A percentile compares a stretch with the other conserved stretches of the same genome.
phyloP scores from a whole-genome alignment of 2,113 vertebrate genomes.

The Plecotus auritus region DNA sequence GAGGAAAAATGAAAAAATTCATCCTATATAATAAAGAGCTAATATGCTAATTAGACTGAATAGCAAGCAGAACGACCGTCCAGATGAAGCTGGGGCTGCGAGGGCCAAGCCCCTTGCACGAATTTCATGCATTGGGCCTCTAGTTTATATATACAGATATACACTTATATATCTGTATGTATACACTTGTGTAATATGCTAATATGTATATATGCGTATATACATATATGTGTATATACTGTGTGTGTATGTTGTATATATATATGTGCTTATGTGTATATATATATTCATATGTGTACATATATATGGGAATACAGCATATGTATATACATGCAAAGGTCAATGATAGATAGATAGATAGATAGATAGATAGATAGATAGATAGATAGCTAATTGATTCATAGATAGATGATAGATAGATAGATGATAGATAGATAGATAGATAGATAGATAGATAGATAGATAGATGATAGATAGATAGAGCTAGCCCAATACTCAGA shows the following conservation, averaged over 20 bases:
- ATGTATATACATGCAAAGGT: not conserved
- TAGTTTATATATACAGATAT: not conserved
- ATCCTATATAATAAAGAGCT: not conserved
- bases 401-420: not conserved
- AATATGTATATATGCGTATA: not conserved
- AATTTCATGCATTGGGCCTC: too few species aligned
- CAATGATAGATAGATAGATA: not conserved
- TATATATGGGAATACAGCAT: not conserved
- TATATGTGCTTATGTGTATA: too few species aligned
- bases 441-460: not conserved
- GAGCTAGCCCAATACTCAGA: not conserved
- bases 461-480: not conserved
- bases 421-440: not conserved
- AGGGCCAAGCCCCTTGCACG: too few species aligned
- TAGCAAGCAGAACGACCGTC: too few species aligned
- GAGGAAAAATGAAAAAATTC: not conserved
- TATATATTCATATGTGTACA: not conserved
- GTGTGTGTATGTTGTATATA: not conserved
- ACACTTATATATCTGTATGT: not conserved
- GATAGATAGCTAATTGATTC: not conserved
- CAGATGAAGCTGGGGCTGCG: too few species aligned
- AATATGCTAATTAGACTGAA: too few species aligned
- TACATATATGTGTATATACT: not conserved
- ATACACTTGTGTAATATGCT: too few species aligned
- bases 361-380: not conserved